These are phyloP conservation scores for Lithophane semibrunnea DNA, from an alignment of 2,888 invertebrate genomes.

Conservation along the genomic window DNA sequence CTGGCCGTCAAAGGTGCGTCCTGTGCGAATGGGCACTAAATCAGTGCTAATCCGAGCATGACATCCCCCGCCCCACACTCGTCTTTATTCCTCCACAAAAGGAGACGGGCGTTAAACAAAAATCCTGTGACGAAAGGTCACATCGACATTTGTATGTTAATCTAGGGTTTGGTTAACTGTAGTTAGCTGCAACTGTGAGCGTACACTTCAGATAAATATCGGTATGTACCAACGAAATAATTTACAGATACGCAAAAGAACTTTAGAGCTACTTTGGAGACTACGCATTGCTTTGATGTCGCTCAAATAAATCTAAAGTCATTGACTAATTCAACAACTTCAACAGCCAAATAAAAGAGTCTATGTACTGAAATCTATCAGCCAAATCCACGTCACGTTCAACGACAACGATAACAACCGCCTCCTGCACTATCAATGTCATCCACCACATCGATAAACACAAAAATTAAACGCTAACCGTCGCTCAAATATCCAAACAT, in stretches of 20 bases:
- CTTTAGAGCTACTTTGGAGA: background rate
- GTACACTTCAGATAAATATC: background rate
- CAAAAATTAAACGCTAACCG: constrained; percentile 48
- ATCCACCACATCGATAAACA: constrained; percentile 26
- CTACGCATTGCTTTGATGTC: background rate
- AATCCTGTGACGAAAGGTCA: constrained; percentile 58
- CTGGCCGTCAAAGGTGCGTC: constrained; percentile 68
- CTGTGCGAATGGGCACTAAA: constrained; percentile 77
- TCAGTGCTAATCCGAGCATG: constrained; percentile 80
- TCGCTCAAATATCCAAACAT: constrained; percentile 14
- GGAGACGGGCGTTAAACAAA: constrained; percentile 69
- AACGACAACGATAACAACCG: constrained; percentile 25
- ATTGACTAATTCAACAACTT: constrained; percentile 14
- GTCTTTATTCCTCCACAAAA: constrained; percentile 72
- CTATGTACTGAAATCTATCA: constrained; percentile 32
- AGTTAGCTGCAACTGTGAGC: constrained; percentile 5
- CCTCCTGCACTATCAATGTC: constrained; percentile 34
- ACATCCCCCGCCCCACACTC: constrained; percentile 71
- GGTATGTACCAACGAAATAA: background rate
- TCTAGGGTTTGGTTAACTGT: constrained; percentile 30
- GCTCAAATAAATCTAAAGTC: constrained; percentile 1
- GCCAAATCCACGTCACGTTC: constrained; percentile 38
- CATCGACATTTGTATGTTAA: constrained; percentile 46
- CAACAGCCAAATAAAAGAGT: constrained; percentile 15
- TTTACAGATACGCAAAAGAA: background rate